These are phyloP conservation scores for Arenaria interpres DNA, from an alignment of 2,113 vertebrate species.

Conservation along the genomic window DNA sequence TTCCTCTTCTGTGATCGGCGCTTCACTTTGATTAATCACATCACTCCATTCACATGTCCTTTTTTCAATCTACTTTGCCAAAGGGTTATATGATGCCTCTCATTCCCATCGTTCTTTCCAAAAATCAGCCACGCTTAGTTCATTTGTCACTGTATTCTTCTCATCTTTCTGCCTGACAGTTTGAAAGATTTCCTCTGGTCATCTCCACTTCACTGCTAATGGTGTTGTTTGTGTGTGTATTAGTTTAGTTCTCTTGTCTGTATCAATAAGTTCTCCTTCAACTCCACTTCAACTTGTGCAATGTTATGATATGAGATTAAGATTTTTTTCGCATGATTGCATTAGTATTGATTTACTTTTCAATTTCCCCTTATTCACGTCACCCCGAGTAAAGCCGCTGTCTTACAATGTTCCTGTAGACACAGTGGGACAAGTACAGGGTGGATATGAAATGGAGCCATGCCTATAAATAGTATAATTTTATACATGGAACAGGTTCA, in stretches of 20 bases:
- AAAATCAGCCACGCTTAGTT: background rate
- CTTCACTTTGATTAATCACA: background rate
- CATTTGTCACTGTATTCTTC: slow-evolving; percentile 10
- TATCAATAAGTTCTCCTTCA: background rate
- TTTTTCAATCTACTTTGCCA: background rate
- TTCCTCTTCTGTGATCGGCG: background rate
- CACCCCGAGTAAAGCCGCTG: background rate
- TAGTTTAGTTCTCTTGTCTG: background rate
- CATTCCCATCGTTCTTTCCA: background rate
- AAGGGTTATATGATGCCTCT: background rate
- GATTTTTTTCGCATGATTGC: background rate
- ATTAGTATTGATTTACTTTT: background rate
- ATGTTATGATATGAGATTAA: background rate
- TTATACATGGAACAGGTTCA: background rate
- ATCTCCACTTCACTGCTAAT: background rate
- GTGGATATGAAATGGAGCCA: background rate
- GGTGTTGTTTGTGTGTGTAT: background rate
- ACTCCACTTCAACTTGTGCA: background rate
- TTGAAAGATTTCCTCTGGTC: slow-evolving; percentile 17
- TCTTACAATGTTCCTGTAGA: background rate
- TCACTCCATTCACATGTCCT: background rate
- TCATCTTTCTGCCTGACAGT: slow-evolving; percentile 8
- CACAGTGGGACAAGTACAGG: background rate
- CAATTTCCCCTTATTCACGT: background rate
- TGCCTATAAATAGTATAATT: background rate